These are phyloP conservation scores for Drepana falcataria DNA, from an alignment of 2,888 invertebrate genomes.

Conservation along the genomic window DNA sequence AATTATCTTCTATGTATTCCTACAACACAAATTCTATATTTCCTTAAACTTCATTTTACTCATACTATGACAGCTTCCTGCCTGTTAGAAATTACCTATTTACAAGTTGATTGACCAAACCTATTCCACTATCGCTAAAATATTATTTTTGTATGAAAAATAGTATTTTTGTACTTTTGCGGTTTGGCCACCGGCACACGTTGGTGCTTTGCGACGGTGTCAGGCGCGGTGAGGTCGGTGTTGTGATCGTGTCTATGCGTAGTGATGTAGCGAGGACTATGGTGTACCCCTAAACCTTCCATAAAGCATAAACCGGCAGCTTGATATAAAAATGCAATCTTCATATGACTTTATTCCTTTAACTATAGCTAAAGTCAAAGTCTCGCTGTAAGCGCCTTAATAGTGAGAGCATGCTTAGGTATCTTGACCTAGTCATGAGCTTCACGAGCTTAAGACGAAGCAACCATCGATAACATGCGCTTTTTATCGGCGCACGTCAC, in stretches of 20 bases:
- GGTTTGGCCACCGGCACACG: constrained; percentile 67
- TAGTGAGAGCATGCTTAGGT: no score
- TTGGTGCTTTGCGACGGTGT: constrained; percentile 65
- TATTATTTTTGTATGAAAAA: constrained; percentile 25
- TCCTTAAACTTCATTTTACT: neutral
- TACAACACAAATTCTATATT: constrained; percentile 26
- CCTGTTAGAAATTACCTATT: constrained; percentile 1
- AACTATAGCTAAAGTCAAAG: no score
- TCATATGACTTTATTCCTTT: no score
- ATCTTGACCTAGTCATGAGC: no score
- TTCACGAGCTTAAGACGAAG: no score
- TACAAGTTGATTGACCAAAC: constrained; percentile 19
- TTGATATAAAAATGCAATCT: no score
- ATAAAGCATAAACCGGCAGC: neutral
- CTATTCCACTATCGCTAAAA: constrained; percentile 21
- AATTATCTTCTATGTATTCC: constrained; percentile 20
- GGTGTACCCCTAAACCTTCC: constrained; percentile 14
- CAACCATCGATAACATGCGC: no score
- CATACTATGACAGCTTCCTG: neutral
- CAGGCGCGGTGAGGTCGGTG: constrained; percentile 38
- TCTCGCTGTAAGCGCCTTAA: no score
- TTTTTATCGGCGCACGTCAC: no score
- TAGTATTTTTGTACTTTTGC: constrained; percentile 35
- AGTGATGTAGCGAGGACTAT: constrained; percentile 19
- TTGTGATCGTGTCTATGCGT: constrained; percentile 41